Percentiles rank a stretch among this genome's conserved stretches.
phyloP scores from a whole-genome alignment of 1,140 invertebrate species.

The Ooceraea biroi region DNA sequence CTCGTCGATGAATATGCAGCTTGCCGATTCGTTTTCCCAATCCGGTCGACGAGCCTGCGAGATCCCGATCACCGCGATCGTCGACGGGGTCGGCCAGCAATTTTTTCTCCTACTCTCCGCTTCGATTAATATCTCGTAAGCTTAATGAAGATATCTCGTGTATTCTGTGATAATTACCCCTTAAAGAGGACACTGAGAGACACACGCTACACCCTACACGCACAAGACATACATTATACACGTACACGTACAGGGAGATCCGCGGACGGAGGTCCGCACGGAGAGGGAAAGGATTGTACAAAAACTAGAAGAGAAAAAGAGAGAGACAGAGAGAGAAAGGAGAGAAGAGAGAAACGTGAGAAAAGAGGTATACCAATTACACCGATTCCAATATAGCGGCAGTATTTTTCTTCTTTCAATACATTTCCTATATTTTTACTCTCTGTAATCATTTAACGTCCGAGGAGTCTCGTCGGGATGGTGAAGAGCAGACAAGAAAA shows the following conservation, averaged over 20 bases:
- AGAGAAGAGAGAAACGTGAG: neutral
- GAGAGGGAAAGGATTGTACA: slow-evolving; percentile 13
- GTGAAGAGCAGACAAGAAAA: slow-evolving; percentile 32
- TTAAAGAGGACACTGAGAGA: slow-evolving; percentile 74
- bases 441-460: slow-evolving; percentile 79
- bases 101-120: slow-evolving; percentile 83
- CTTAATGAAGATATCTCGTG: slow-evolving; percentile 84
- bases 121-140: slow-evolving; percentile 84
- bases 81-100: slow-evolving; percentile 69
- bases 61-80: slow-evolving; percentile 16
- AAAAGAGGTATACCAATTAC: slow-evolving; percentile 58
- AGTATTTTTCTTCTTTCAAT: slow-evolving; percentile 82
- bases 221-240: slow-evolving; percentile 34
- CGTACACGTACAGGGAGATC: slow-evolving; percentile 9
- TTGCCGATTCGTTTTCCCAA: neutral
- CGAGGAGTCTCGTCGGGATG: slow-evolving; percentile 71
- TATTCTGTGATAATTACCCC: slow-evolving; percentile 86
- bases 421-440: slow-evolving; percentile 79
- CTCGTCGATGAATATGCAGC: slow-evolving; percentile 62
- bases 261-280: slow-evolving; percentile 7
- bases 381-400: slow-evolving; percentile 70
- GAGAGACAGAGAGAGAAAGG: slow-evolving; percentile 4
- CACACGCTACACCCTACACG: slow-evolving; percentile 57
- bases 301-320: neutral
- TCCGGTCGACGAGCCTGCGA: neutral